These are phyloP conservation scores for Agonopterix heracliana DNA, from an alignment of 2,888 invertebrate genomes.

Conservation along the genomic window DNA sequence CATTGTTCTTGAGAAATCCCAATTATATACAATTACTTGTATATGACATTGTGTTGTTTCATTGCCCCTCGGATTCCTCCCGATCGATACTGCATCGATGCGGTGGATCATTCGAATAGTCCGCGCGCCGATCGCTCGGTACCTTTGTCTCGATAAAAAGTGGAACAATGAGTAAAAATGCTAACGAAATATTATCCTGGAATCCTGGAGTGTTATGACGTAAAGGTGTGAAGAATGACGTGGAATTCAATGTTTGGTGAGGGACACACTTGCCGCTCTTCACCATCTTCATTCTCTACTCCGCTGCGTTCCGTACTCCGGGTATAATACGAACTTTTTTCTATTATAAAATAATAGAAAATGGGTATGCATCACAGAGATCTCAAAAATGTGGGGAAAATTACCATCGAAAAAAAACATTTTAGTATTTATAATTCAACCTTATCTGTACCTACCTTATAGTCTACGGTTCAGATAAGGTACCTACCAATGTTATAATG, in stretches of 20 bases:
- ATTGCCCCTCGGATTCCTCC: slow-evolving; percentile 40
- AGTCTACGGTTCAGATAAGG: too few species aligned
- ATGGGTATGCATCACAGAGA: too few species aligned
- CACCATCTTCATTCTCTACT: background rate
- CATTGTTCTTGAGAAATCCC: slow-evolving; percentile 74
- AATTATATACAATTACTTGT: slow-evolving; percentile 75
- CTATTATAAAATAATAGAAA: too few species aligned
- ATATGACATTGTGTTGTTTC: slow-evolving; percentile 66
- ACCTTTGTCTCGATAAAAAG: slow-evolving; percentile 47
- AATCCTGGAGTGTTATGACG: slow-evolving; percentile 27
- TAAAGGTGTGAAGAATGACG: slow-evolving; percentile 50
- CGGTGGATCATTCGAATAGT: slow-evolving; percentile 48
- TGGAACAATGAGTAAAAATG: slow-evolving; percentile 55
- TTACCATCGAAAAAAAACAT: too few species aligned
- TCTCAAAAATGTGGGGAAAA: too few species aligned
- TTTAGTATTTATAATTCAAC: too few species aligned
- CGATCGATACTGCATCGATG: slow-evolving; percentile 66
- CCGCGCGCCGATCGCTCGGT: slow-evolving; percentile 36
- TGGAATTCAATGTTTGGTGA: slow-evolving; percentile 16
- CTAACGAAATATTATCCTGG: slow-evolving; percentile 34
- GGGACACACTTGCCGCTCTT: background rate
- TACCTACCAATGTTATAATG: too few species aligned
- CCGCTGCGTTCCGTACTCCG: background rate
- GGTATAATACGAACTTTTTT: too few species aligned
- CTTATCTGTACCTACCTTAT: too few species aligned